phyloP scores from a whole-genome alignment of 2,113 vertebrate genomes.

The Catharus fuscescens region DNA sequence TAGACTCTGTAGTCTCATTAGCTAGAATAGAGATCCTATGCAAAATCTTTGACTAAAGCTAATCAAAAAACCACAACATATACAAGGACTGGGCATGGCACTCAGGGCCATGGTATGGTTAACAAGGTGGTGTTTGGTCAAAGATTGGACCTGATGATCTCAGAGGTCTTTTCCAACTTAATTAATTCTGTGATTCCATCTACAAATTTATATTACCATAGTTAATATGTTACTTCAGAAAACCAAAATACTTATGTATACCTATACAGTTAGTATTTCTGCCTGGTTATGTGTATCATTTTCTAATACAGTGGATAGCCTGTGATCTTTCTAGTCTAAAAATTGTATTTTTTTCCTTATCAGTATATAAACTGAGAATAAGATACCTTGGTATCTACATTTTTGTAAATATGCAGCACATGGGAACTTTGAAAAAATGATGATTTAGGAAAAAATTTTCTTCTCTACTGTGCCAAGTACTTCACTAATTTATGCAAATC shows the following conservation, averaged over 20 bases:
- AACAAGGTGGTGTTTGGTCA: neutral
- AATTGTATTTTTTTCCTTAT: neutral
- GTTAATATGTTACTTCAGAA: neutral
- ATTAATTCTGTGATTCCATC: neutral
- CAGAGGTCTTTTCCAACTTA: neutral
- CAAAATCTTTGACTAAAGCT: neutral
- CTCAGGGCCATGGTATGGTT: neutral
- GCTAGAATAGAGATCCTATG: neutral
- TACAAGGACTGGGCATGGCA: accelerated
- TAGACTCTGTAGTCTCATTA: neutral
- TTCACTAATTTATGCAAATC: neutral
- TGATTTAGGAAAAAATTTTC: neutral
- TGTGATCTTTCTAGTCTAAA: neutral
- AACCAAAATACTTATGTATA: neutral
- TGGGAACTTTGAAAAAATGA: neutral
- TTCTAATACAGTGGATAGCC: neutral
- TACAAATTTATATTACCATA: neutral
- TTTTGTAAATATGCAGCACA: neutral
- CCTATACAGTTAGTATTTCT: neutral
- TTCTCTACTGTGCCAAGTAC: neutral
- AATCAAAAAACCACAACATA: neutral
- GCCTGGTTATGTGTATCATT: neutral
- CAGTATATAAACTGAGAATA: neutral
- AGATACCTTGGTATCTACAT: neutral
- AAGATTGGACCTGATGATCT: neutral